phyloP scores from a whole-genome alignment of 2,113 vertebrate genomes.

The Barbus barbus region DNA sequence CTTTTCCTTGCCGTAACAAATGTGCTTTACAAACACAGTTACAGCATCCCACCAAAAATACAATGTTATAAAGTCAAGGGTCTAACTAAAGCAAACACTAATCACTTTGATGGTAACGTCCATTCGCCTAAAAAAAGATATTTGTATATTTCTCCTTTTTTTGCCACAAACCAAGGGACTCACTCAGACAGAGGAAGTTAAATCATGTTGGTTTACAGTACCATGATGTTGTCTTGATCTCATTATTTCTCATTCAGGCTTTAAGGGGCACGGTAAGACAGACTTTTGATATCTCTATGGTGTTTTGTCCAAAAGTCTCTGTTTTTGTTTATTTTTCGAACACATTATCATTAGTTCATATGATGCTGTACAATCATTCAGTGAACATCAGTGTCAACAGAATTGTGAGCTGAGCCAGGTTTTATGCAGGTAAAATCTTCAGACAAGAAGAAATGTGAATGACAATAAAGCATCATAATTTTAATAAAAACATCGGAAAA shows the following conservation, averaged over 20 bases:
- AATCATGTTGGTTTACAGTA: not conserved
- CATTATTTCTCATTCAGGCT: not conserved
- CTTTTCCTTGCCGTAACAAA: no score
- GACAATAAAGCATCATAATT: no score
- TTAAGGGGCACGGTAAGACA: not conserved
- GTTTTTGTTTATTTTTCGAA: no score
- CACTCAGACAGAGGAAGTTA: not conserved
- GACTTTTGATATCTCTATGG: not conserved
- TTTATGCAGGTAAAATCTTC: not conserved
- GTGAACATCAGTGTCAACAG: not conserved
- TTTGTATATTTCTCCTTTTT: not conserved
- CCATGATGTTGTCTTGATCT: not conserved
- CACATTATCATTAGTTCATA: no score
- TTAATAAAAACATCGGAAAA: no score
- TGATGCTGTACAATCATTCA: no score
- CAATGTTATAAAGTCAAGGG: no score
- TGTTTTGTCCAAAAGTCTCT: not conserved
- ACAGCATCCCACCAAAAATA: no score
- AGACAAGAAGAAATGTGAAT: not conserved
- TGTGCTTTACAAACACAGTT: no score
- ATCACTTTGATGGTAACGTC: no score
- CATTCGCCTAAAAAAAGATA: no score
- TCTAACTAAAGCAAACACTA: no score
- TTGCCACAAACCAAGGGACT: not conserved
- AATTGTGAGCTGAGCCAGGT: not conserved